Base-by-base conservation (phyloP, 2,888 invertebrate genomes). In the Onthophagus sagittarius region DNA sequence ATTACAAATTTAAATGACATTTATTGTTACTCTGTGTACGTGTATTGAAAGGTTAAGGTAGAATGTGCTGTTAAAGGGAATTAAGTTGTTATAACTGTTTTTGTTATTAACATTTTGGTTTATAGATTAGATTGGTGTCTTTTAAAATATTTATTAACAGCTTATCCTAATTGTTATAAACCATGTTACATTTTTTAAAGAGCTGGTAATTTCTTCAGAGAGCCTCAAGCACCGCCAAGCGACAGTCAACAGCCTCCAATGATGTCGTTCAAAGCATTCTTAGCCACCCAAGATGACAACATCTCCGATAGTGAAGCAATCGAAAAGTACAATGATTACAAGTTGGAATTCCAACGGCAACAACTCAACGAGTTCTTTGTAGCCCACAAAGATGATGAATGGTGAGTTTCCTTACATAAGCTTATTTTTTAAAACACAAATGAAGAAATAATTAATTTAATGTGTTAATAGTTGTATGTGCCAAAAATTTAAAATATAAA, bases 381-480 rank as follows among this genome's bases (percentile, higher is more conserved):
- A 81, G 94, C 95, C 67, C 99, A 99, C 88, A 99, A 99, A 87
- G 99, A 99, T 83, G 99, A 99, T 86, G 99, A 99, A 92, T 99
- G 99, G 99, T 99, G 90, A 88, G 94, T 74, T 74, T 13, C 33
- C 62, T 67, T 77, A 72, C 74, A 2, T 53, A 11, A 53, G 5
- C 2, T 4, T 53, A 7, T 4, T 53, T 73, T 67, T 31, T 13
- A 9, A 39, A 31, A 69, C 69, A 62, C 39, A 32, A 67, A 73
- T 53, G 23, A 23, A 67, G 15, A 72, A 69, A 11, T 23, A 69
- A 53, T 1, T 7, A 64, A 31, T 62, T 64, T 67, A 15, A 31
- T 62, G 63, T 64, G 72, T 15, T 64, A 31, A 71, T 11, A 39
- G 75, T 75, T 75, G 73, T 72, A 73, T 73, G 75, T 73, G 75